phyloP scores from a whole-genome alignment of 2,888 invertebrate species.

The Balanococcus diminutus region DNA sequence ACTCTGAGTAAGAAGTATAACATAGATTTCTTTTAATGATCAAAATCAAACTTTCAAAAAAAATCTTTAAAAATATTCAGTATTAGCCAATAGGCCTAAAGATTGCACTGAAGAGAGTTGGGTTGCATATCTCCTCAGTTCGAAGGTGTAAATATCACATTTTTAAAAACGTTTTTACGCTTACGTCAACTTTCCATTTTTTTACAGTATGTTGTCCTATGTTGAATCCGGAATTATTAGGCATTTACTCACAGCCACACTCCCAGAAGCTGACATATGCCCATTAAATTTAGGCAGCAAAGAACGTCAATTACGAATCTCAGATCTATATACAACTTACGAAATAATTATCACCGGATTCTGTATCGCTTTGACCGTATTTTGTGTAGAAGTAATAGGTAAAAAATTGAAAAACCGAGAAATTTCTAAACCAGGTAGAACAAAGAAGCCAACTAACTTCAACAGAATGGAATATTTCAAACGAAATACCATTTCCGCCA shows the following conservation, averaged over 20 bases:
- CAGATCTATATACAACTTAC: conserved; percentile 81
- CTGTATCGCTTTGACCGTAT: conserved; percentile 69
- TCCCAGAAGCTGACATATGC: conserved; percentile 80
- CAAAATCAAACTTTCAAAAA: not conserved
- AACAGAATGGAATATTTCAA: not conserved
- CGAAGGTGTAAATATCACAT: not conserved
- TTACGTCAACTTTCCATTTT: not conserved
- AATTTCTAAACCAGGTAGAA: not conserved
- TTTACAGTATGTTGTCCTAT: conserved; percentile 69
- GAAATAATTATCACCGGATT: conserved; percentile 76
- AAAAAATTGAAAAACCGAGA: not conserved
- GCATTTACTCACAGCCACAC: conserved; percentile 68
- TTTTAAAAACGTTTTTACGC: no score
- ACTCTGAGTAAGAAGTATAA: conserved; percentile 70
- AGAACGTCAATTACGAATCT: conserved; percentile 76
- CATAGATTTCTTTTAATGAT: not conserved
- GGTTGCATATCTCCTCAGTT: not conserved
- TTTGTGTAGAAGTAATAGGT: conserved; percentile 68
- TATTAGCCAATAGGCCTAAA: no score
- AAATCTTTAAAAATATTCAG: no score
- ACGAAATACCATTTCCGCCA: not conserved
- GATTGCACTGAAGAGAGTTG: not conserved
- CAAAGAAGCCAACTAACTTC: not conserved
- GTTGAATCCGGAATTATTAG: conserved; percentile 79
- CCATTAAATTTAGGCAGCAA: conserved; percentile 80